Conservation (phyloP, 2,888 invertebrate species). For the Diplazon laetatorius region DNA sequence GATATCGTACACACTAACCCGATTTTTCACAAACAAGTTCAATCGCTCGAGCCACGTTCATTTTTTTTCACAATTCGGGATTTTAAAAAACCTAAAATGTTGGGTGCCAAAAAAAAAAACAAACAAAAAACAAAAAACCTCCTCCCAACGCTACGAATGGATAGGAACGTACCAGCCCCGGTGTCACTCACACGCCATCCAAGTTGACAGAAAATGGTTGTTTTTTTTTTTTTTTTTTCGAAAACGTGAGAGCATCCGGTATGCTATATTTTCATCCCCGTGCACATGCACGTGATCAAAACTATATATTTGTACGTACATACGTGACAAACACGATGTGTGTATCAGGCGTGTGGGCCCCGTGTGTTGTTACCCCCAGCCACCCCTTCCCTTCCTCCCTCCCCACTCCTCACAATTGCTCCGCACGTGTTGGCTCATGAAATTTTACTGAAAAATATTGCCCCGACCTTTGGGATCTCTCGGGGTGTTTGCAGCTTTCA, state of each 20-base stretch:
- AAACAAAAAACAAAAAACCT: constrained; percentile 34
- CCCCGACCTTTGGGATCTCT: constrained; percentile 16
- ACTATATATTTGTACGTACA: no score
- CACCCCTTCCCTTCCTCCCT: no score
- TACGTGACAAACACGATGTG: no score
- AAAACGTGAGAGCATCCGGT: constrained; percentile 55
- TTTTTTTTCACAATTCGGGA: no score
- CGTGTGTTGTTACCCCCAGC: constrained; percentile 24
- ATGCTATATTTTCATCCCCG: constrained; percentile 5
- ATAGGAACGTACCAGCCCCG: constrained; percentile 5
- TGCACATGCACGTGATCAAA: background rate
- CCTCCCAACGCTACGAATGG: background rate
- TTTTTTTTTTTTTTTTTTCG: no score
- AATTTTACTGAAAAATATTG: constrained; percentile 51
- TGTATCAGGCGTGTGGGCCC: background rate
- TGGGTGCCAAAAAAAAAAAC: no score
- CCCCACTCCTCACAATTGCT: no score
- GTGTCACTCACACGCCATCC: constrained; percentile 51
- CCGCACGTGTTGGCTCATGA: constrained; percentile 41
- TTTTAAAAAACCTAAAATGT: no score
- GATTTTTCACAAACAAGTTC: background rate
- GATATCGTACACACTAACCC: constrained; percentile 32
- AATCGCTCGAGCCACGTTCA: background rate
- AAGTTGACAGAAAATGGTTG: constrained; percentile 42
- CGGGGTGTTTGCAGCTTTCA: constrained; percentile 26